Percentiles rank a stretch among this genome's conserved stretches.
Conservation (phyloP, 2,888 invertebrate genomes). For the Drosophila percnosoma region DNA sequence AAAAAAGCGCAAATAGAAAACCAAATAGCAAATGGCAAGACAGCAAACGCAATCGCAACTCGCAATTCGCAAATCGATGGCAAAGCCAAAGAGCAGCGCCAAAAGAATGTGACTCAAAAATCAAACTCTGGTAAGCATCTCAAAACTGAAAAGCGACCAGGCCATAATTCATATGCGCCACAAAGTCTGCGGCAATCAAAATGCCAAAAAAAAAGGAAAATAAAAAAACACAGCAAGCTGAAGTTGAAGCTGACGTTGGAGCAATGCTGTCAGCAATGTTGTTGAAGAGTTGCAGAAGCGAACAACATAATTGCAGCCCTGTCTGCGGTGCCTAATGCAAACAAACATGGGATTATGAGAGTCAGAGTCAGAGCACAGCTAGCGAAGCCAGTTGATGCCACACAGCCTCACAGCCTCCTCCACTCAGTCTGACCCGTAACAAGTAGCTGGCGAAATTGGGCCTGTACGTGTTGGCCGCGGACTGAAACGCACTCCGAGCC, state of each 20-base stretch:
- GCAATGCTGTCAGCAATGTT: slow-evolving; percentile 43
- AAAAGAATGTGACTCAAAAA: slow-evolving; percentile 73
- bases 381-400: slow-evolving; percentile 52
- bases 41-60: slow-evolving; percentile 40
- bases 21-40: slow-evolving; percentile 42
- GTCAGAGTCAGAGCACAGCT: slow-evolving; percentile 33
- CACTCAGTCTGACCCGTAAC: slow-evolving; percentile 65
- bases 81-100: slow-evolving; percentile 73
- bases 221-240: slow-evolving; percentile 38
- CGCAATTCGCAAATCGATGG: slow-evolving; percentile 37
- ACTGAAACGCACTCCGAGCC: slow-evolving; percentile 59
- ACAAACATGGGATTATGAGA: slow-evolving; percentile 80
- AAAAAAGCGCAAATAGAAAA: slow-evolving; percentile 51
- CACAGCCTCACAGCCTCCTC: slow-evolving; percentile 12
- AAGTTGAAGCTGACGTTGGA: slow-evolving; percentile 32
- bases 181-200: slow-evolving; percentile 82
- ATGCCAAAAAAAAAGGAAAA: slow-evolving; percentile 35
- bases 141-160: slow-evolving; percentile 26
- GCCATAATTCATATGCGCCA: slow-evolving; percentile 83
- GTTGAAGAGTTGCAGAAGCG: slow-evolving; percentile 44
- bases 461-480: slow-evolving; percentile 74
- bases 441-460: slow-evolving; percentile 79
- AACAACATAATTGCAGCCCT: slow-evolving; percentile 79
- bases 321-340: slow-evolving; percentile 78
- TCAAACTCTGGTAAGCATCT: slow-evolving; percentile 32